These are phyloP conservation scores for Acromyrmex heyeri DNA, from an alignment of 1,140 invertebrate species.

Conservation along the genomic window DNA sequence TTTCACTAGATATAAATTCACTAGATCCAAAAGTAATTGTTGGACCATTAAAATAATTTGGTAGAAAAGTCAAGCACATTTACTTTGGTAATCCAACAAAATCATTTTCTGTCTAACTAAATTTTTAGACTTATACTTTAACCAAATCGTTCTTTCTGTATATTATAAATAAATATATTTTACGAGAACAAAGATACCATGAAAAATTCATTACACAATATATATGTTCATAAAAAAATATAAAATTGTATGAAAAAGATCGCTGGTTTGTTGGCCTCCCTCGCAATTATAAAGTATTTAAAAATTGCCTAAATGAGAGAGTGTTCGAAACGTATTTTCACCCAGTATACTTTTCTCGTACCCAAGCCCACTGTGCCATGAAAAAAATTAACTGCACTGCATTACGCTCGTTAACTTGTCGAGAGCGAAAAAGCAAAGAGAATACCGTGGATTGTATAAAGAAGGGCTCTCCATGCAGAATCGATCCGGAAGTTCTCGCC, in stretches of 20 bases:
- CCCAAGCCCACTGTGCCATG: not conserved
- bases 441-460: slow-evolving; percentile 63
- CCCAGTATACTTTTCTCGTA: not conserved
- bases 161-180: too few species aligned
- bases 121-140: too few species aligned
- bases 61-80: too few species aligned
- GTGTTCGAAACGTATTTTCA: slow-evolving; percentile 12
- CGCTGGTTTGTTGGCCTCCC: not conserved
- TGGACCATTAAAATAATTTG: too few species aligned
- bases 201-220: not conserved
- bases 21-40: too few species aligned
- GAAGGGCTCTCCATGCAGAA: slow-evolving; percentile 62
- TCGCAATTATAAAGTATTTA: slow-evolving; percentile 22
- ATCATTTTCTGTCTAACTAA: too few species aligned
- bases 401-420: slow-evolving; percentile 61
- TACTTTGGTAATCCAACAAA: too few species aligned
- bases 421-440: slow-evolving; percentile 40
- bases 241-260: not conserved
- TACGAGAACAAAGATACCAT: not conserved
- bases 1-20: too few species aligned
- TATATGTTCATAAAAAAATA: not conserved
- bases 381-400: slow-evolving; percentile 58
- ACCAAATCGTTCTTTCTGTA: too few species aligned
- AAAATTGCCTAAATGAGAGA: not conserved
- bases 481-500: slow-evolving; percentile 77